A percentile compares a stretch with the other conserved stretches of the same genome.
phyloP scores from a whole-genome alignment of 2,113 vertebrate species.

The Cyprinodon tularosa region DNA sequence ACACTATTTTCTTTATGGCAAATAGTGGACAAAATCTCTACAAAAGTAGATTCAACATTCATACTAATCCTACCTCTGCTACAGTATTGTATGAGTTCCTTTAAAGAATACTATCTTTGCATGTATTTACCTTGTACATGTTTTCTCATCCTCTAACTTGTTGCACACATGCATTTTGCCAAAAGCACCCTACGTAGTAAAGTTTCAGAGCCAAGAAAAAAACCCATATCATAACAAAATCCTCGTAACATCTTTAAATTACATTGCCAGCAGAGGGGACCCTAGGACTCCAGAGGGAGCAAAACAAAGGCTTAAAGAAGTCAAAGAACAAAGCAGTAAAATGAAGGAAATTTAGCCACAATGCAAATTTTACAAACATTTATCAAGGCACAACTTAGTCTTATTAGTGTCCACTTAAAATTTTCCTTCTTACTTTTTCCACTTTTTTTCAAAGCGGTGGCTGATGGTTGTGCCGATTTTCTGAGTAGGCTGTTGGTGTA shows the following conservation, averaged over 20 bases:
- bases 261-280: conserved; percentile 36
- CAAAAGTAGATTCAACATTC: conserved; percentile 37
- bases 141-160: conserved; percentile 27
- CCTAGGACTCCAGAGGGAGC: conserved; percentile 45
- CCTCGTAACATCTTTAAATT: conserved; percentile 53
- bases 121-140: conserved; percentile 3
- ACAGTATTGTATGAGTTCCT: conserved; percentile 1
- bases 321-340: conserved; percentile 36
- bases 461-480: conserved; percentile 8
- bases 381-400: not conserved
- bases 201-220: conserved; percentile 11
- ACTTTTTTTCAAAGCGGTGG: not conserved
- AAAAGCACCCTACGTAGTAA: conserved; percentile 33
- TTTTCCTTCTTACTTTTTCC: not conserved
- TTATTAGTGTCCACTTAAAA: conserved; percentile 8
- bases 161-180: conserved; percentile 43
- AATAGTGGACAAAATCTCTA: conserved; percentile 48
- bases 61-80: conserved; percentile 25
- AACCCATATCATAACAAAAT: conserved; percentile 54
- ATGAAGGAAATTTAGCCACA: conserved; percentile 21
- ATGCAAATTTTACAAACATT: conserved; percentile 24
- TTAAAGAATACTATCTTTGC: not conserved
- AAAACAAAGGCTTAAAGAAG: conserved; percentile 27
- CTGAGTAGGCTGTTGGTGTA: conserved; percentile 18
- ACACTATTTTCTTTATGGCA: conserved; percentile 20